Base-by-base conservation (phyloP, 2,888 invertebrate species). In the Pyrrhosoma nymphula region DNA sequence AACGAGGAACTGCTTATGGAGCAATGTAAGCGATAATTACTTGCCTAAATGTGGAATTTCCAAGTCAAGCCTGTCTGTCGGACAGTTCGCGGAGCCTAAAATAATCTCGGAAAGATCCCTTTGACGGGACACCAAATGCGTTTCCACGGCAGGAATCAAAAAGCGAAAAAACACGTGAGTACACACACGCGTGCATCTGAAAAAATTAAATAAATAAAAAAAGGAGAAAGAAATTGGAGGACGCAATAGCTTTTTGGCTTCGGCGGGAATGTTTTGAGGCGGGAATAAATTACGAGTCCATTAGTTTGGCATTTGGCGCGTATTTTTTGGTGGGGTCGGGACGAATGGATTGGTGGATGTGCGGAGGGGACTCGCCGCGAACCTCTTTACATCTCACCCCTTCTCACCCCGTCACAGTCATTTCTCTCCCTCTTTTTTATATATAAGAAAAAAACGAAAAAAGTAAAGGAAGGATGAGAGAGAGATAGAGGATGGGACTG, bases 251-350 rank as follows among this genome's bases (percentile, higher is more conserved):
- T 82, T 82, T 69, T 82, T 82, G 82, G 82, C 82, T 82, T 35
- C 30, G 82, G 0, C 82, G 82, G 82, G 82, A 82, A 82, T 82
- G 82, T 82, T 82, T 82, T 82, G 63, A 69, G 93, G 69, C 60
- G 91, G 63, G 63, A 63, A 93, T 93, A 93, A 93, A 75, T 93
- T 93, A 93, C 75, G 93, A 93, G 26, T 93, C 69, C 93, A 93
- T 93, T 93, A 93, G 75, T 93, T 93, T 63, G 93, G 63, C 93
- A 69, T 93, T 82, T 63, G 35, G 69, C 75, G 69, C 30, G 63
- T 93, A 91, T 91, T 91, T 56, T 69, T 47, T 14, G 47, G 47
- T 1, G 69, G 47, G 47, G n/a, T 23, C n/a, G 69, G 69, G 60
- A 60, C 6, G 16, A 12, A 1, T 1, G 23, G n/a, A 26, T 23